Conservation (phyloP, 2,888 invertebrate species). For the Plemyria rubiginata region DNA sequence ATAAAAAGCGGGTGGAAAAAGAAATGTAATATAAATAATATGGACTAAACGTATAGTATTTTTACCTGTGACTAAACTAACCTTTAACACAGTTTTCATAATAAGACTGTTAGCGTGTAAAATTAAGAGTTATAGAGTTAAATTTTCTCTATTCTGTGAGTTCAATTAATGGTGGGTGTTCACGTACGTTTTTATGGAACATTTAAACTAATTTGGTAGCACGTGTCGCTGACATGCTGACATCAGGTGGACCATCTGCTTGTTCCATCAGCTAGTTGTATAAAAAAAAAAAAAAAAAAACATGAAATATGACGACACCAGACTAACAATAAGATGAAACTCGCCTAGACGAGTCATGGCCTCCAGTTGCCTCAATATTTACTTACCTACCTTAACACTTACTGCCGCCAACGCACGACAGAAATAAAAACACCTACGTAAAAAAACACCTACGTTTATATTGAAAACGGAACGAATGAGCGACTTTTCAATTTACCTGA, state of each 20-base stretch:
- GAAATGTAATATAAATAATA: no score
- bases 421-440: conserved; percentile 59
- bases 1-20: no score
- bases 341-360: conserved; percentile 58
- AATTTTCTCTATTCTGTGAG: no score
- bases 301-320: conserved; percentile 4
- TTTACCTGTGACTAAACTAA: no score
- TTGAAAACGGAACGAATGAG: conserved; percentile 43
- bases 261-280: no score
- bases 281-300: no score
- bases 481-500: conserved; percentile 59
- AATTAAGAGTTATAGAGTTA: not conserved
- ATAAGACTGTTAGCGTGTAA: not conserved
- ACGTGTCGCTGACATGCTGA: conserved; percentile 1
- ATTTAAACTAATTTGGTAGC: conserved; percentile 2
- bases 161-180: not conserved
- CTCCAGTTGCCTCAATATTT: conserved; percentile 74
- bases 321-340: conserved; percentile 45
- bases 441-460: conserved; percentile 66
- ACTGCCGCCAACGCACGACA: conserved; percentile 68
- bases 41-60: no score
- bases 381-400: conserved; percentile 79
- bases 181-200: conserved; percentile 1
- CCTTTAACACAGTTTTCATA: no score
- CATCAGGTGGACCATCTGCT: no score